phyloP scores from a whole-genome alignment of 2,888 invertebrate species.

The Andricus quercusramuli region DNA sequence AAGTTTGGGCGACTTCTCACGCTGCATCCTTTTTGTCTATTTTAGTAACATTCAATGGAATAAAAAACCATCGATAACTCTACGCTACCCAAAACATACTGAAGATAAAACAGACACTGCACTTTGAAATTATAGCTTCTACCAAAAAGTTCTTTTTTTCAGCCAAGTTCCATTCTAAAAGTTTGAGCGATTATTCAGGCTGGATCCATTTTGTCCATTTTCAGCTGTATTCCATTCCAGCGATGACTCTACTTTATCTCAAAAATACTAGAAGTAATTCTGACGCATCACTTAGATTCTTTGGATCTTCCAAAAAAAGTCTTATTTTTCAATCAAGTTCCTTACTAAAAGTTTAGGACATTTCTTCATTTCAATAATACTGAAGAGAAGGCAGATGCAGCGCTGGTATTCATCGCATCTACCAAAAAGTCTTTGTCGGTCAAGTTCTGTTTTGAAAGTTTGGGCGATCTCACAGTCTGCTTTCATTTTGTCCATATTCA shows the following conservation, averaged over 20 bases:
- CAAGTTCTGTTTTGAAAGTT: not conserved
- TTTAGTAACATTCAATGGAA: too few species aligned
- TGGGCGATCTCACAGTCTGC: not conserved
- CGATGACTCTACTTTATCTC: not conserved
- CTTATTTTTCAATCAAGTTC: too few species aligned
- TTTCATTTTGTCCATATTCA: constrained; percentile 6
- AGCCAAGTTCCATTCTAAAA: not conserved
- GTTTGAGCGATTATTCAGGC: not conserved
- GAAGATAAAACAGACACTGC: not conserved
- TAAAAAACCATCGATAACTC: not conserved
- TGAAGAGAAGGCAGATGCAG: not conserved
- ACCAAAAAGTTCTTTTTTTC: not conserved
- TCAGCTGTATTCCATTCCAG: not conserved
- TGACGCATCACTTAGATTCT: too few species aligned
- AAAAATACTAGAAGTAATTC: too few species aligned
- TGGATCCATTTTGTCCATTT: not conserved
- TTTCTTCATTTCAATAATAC: not conserved
- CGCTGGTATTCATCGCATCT: accelerated
- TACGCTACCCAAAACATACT: not conserved
- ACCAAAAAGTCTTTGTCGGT: not conserved
- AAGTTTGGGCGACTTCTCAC: too few species aligned
- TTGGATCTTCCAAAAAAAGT: too few species aligned
- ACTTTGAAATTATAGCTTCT: not conserved
- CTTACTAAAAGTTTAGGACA: too few species aligned
- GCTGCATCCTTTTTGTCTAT: too few species aligned